phyloP scores from a whole-genome alignment of 2,797 vertebrate genomes.

The Fratercula arctica region DNA sequence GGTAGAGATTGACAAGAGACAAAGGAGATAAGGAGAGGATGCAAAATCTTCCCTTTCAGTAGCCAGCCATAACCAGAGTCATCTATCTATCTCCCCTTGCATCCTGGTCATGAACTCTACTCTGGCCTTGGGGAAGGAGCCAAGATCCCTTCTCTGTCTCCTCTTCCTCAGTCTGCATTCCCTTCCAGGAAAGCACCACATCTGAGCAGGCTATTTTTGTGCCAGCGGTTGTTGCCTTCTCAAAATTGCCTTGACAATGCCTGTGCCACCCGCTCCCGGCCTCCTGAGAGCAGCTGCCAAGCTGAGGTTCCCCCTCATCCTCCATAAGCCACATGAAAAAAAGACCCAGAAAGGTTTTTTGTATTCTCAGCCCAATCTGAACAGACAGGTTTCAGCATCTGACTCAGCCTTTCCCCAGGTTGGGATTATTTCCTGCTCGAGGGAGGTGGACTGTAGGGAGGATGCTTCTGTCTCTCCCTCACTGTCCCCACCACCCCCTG shows the following conservation, averaged over 20 bases:
- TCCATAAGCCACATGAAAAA: background rate
- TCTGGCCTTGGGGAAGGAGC: background rate
- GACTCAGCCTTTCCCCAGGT: background rate
- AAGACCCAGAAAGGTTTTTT: background rate
- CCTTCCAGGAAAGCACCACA: background rate
- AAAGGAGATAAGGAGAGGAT: background rate
- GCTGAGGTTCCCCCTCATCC: background rate
- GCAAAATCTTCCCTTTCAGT: background rate
- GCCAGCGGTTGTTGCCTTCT: background rate
- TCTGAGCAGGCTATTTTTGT: background rate
- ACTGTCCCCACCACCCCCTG: background rate
- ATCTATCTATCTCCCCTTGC: background rate
- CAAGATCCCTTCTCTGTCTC: background rate
- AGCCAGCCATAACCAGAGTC: background rate
- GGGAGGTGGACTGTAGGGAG: background rate
- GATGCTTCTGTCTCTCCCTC: background rate
- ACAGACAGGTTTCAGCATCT: background rate
- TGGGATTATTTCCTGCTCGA: background rate
- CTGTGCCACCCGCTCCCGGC: background rate
- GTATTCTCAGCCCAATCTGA: background rate
- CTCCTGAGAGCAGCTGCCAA: constrained; percentile 29
- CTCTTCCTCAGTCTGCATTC: background rate
- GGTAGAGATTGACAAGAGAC: background rate
- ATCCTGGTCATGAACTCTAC: background rate
- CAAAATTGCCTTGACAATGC: constrained; percentile 3